Evolutionary conservation across 2,888 invertebrate species (phyloP).

Genomic region (Neoaliturus tenellus): DNA sequence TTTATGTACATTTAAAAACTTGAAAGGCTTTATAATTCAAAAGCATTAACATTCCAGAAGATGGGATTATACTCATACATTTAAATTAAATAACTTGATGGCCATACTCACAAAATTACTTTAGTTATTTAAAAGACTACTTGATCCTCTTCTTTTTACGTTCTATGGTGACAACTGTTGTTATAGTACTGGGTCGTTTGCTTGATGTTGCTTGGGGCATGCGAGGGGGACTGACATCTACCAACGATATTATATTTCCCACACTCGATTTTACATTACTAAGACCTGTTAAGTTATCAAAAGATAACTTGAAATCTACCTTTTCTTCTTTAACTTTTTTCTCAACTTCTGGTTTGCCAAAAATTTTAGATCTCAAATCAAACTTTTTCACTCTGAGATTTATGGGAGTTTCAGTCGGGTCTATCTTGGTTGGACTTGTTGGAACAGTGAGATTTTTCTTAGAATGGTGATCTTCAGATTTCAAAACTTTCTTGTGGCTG

Average conservation of each 20-base stretch:
- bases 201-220: neutral
- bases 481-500: neutral
- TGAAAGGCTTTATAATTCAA: too few relatives aligned
- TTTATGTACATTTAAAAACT: too few relatives aligned
- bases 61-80: too few relatives aligned
- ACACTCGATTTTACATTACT: neutral
- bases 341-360: neutral
- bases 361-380: conserved; percentile 7
- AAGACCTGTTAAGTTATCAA: neutral
- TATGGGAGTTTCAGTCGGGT: neutral
- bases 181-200: neutral
- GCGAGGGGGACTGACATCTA: neutral
- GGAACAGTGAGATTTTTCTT: neutral
- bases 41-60: too few relatives aligned
- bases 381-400: neutral
- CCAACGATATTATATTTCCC: neutral
- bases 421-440: neutral
- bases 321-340: neutral
- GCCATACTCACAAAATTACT: too few relatives aligned
- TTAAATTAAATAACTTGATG: too few relatives aligned
- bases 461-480: neutral
- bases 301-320: conserved; percentile 1
- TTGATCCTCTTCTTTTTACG: neutral
- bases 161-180: neutral
- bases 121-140: neutral